These are phyloP conservation scores for Phallusia fumigata DNA, from an alignment of 23 tunicate species.

Conservation along the genomic window DNA sequence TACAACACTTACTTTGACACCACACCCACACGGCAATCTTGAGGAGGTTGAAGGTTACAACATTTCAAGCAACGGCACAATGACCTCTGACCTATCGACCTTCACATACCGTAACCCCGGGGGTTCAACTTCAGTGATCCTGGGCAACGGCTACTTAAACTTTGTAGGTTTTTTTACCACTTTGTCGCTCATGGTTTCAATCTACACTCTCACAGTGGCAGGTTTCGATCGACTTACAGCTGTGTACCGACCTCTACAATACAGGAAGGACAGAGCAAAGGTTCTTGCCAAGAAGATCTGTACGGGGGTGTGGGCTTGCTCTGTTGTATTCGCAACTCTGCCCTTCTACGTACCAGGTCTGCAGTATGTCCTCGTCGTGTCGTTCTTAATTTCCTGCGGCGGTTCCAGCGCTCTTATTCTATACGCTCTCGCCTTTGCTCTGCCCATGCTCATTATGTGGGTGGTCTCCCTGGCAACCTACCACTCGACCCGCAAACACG, in stretches of 20 bases:
- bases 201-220: constrained; percentile 68
- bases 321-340: constrained; percentile 46
- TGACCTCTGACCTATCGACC: constrained; percentile 1
- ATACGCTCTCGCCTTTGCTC: constrained; percentile 34
- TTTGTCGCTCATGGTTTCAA: constrained; percentile 57
- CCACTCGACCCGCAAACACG: constrained; percentile 43
- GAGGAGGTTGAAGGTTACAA: constrained; percentile 20
- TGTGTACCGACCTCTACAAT: constrained; percentile 51
- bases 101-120: constrained; percentile 24
- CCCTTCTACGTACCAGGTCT: constrained; percentile 49
- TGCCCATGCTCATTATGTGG: constrained; percentile 76
- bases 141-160: constrained; percentile 21
- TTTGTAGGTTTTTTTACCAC: constrained; percentile 70
- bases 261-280: constrained; percentile 69
- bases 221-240: constrained; percentile 74
- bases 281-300: constrained; percentile 33
- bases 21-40: background rate
- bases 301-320: constrained; percentile 45
- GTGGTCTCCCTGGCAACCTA: constrained; percentile 48
- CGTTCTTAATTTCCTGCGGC: constrained; percentile 26
- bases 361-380: constrained; percentile 39
- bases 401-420: constrained; percentile 35
- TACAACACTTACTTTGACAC: constrained; percentile 12
- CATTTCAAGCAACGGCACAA: constrained; percentile 6
- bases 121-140: constrained; percentile 18